phyloP scores from a whole-genome alignment of 2,113 vertebrate genomes.

The Solenodon paradoxus region DNA sequence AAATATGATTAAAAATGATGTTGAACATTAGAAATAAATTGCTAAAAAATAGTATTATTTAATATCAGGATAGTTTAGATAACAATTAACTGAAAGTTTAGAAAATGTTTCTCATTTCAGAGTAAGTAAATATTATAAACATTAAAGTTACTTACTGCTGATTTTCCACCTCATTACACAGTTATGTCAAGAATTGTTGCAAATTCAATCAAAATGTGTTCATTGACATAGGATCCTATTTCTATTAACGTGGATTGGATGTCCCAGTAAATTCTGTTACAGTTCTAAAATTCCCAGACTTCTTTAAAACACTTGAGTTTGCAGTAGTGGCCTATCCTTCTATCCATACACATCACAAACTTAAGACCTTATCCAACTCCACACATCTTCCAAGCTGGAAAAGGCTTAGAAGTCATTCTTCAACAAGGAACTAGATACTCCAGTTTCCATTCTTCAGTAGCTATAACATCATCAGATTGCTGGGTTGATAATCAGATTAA shows the following conservation, averaged over 20 bases:
- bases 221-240: neutral
- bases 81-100: neutral
- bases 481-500: neutral
- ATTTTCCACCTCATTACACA: neutral
- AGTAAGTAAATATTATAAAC: neutral
- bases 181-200: neutral
- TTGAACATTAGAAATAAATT: neutral
- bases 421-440: neutral
- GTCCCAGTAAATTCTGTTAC: neutral
- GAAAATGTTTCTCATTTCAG: neutral
- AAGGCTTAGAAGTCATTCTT: neutral
- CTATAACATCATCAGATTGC: neutral
- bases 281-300: neutral
- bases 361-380: too few species aligned
- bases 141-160: neutral
- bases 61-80: neutral
- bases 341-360: neutral
- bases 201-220: neutral
- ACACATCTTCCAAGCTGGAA: rapidly evolving
- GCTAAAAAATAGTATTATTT: neutral
- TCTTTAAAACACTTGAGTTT: neutral
- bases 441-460: neutral
- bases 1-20: neutral
- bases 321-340: neutral
- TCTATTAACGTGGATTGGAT: neutral